These are phyloP conservation scores for Momotus momota DNA, from an alignment of 2,797 vertebrate genomes.

Conservation along the genomic window DNA sequence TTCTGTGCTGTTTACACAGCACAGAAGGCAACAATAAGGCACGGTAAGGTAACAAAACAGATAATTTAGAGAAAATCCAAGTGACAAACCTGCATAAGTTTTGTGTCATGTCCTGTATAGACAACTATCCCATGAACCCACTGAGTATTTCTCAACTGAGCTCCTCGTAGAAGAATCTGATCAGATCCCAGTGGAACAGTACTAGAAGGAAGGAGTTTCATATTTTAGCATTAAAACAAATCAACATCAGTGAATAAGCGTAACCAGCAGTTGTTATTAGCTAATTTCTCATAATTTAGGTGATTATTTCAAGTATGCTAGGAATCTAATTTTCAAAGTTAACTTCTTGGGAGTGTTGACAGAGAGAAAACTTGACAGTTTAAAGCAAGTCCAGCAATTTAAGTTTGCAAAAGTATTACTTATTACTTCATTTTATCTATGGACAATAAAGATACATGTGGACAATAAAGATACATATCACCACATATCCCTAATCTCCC, in stretches of 20 bases:
- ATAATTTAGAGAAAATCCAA: not conserved
- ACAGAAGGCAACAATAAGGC: not conserved
- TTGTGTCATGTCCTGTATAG: slow-evolving; percentile 98
- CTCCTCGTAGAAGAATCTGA: slow-evolving; percentile 96
- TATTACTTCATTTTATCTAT: not conserved
- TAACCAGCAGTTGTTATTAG: not conserved
- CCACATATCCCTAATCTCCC: too few species aligned
- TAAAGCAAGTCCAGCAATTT: not conserved
- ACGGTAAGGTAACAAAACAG: not conserved
- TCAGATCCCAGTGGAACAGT: slow-evolving; percentile 93
- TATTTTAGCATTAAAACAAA: not conserved
- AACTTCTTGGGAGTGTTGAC: not conserved
- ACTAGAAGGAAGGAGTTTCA: slow-evolving; percentile 75
- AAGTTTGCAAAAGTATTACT: not conserved
- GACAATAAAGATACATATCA: not conserved
- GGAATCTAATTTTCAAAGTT: not conserved
- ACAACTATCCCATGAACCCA: slow-evolving; percentile 98
- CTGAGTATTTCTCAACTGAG: slow-evolving; percentile 97
- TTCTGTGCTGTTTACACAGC: not conserved
- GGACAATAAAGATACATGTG: not conserved
- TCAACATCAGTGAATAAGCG: not conserved
- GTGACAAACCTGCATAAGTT: slow-evolving; percentile 95
- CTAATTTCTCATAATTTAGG: not conserved
- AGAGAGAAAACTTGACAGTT: not conserved
- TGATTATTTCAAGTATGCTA: not conserved